Conservation (phyloP, 2,797 vertebrate species). For the Labroides dimidiatus region DNA sequence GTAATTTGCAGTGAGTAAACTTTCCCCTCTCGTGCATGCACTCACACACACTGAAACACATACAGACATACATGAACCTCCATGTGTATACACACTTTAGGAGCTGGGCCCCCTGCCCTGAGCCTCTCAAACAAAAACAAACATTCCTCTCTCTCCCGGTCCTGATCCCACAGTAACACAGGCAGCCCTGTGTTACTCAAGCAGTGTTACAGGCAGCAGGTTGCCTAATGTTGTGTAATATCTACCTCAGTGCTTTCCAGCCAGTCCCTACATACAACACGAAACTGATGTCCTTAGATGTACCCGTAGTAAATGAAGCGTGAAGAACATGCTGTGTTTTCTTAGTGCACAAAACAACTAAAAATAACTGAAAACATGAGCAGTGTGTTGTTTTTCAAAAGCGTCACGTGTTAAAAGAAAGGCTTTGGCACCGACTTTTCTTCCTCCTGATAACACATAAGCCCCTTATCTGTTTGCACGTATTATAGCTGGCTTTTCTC, state of each 20-base stretch:
- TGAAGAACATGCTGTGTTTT: conserved; percentile 14
- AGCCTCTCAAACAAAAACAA: conserved; percentile 63
- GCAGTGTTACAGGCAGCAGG: conserved; percentile 53
- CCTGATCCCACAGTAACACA: conserved; percentile 50
- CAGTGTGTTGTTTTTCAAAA: background rate
- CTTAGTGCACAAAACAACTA: background rate
- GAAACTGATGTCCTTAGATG: conserved; percentile 10
- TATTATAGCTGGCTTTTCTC: background rate
- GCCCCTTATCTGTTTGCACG: conserved; percentile 3
- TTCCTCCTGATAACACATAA: conserved; percentile 3
- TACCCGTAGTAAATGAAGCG: conserved; percentile 1
- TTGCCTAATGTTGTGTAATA: conserved; percentile 66
- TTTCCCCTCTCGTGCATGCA: conserved; percentile 22
- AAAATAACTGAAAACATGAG: conserved; percentile 17
- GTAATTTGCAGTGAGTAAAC: conserved; percentile 50
- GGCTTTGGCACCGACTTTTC: background rate
- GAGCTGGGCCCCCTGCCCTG: conserved; percentile 35
- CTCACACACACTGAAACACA: background rate
- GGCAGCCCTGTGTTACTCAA: conserved; percentile 63
- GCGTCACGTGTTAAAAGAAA: background rate
- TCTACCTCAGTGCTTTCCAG: conserved; percentile 17
- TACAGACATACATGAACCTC: conserved; percentile 1
- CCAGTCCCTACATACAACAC: conserved; percentile 1
- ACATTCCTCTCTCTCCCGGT: conserved; percentile 50
- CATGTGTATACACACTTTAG: background rate